Percentiles rank a stretch among this genome's conserved stretches.
These are phyloP conservation scores for Agapornis canus DNA, from an alignment of 2,797 vertebrate species.

Conservation along the genomic window DNA sequence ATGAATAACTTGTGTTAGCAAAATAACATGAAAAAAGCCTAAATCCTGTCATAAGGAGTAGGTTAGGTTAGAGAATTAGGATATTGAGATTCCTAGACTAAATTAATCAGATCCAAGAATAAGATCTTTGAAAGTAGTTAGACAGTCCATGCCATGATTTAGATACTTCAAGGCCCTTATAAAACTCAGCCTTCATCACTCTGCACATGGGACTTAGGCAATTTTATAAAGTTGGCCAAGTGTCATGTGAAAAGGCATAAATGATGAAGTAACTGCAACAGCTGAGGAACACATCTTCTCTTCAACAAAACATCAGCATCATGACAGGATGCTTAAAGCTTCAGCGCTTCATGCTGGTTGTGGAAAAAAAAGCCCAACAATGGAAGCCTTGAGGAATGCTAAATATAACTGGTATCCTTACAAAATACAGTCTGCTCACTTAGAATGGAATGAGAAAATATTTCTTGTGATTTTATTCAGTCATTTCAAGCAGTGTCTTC, in stretches of 20 bases:
- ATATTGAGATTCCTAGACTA: background rate
- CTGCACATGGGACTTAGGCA: background rate
- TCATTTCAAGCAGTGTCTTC: background rate
- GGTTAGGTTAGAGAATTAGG: background rate
- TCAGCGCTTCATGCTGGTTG: slow-evolving; percentile 27
- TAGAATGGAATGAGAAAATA: background rate
- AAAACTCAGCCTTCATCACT: background rate
- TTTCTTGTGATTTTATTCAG: slow-evolving; percentile 8
- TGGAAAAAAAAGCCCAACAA: slow-evolving; percentile 24
- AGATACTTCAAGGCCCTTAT: slow-evolving; percentile 3
- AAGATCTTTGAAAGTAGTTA: background rate
- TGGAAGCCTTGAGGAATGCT: slow-evolving; percentile 36
- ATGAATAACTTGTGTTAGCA: background rate
- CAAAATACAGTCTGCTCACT: background rate
- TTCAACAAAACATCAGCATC: background rate
- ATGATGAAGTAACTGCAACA: slow-evolving; percentile 20
- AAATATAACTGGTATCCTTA: slow-evolving; percentile 35
- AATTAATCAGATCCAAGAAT: slow-evolving; percentile 22
- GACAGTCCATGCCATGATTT: background rate
- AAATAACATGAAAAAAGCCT: background rate
- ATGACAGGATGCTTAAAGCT: slow-evolving; percentile 47
- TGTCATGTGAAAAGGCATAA: slow-evolving; percentile 43
- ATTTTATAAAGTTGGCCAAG: slow-evolving; percentile 6
- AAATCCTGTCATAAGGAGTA: background rate
- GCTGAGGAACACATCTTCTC: slow-evolving; percentile 16